Evolutionary conservation across 2,888 invertebrate species (phyloP).

Genomic region (Podabrus alpinus): DNA sequence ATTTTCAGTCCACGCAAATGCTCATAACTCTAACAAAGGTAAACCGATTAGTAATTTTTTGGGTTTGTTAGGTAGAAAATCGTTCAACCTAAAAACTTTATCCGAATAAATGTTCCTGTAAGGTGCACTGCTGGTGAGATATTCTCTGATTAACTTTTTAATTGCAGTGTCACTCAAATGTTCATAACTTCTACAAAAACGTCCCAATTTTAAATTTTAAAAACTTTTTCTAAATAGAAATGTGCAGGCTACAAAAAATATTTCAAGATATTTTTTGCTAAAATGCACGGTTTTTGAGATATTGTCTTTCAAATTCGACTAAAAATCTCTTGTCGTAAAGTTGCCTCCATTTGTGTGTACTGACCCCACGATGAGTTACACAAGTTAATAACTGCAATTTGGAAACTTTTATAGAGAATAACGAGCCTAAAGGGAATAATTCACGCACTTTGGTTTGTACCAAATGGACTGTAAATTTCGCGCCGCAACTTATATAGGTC

Average conservation of each 20-base stretch:
- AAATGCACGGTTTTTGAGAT: background rate
- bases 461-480: background rate
- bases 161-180: too few relatives aligned
- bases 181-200: background rate
- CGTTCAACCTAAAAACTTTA: background rate
- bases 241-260: background rate
- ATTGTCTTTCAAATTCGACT: background rate
- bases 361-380: background rate
- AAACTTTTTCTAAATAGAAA: background rate
- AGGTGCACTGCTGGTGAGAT: background rate
- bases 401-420: background rate
- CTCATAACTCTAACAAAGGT: background rate
- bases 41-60: background rate
- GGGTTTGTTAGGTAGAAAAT: background rate
- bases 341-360: background rate
- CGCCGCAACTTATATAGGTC: background rate
- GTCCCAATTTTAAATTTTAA: background rate
- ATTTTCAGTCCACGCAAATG: too few relatives aligned
- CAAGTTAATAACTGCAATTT: background rate
- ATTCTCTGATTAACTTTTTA: too few relatives aligned
- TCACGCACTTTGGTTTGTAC: background rate
- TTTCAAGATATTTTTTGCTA: background rate
- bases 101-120: background rate
- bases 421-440: background rate
- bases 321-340: background rate